Evolutionary conservation across 2,797 vertebrate species (phyloP).

Genomic region (Anguilla obscura): DNA sequence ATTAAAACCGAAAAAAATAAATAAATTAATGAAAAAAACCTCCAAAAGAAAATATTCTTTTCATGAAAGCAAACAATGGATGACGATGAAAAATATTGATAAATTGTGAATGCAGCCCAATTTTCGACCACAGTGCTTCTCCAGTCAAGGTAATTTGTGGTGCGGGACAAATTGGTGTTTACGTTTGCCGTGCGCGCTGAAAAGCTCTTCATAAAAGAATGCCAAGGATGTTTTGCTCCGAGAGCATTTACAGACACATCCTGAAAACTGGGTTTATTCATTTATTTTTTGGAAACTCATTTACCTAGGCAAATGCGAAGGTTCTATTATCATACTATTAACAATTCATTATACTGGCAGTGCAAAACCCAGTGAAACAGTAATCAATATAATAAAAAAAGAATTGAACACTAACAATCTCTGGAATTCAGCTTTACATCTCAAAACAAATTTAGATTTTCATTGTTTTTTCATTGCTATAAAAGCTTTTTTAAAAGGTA

Average conservation of each 20-base stretch:
- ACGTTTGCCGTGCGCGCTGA: not conserved
- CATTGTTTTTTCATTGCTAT: not conserved
- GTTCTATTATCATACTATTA: slow-evolving; percentile 20
- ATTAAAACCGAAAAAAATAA: slow-evolving; percentile 63
- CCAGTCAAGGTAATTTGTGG: slow-evolving; percentile 64
- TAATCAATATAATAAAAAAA: not conserved
- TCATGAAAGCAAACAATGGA: slow-evolving; percentile 72
- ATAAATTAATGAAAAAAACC: slow-evolving; percentile 55
- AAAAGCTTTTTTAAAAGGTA: not conserved
- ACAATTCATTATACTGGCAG: not conserved
- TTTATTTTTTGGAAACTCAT: not conserved
- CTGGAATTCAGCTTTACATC: not conserved
- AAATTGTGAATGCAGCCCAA: slow-evolving; percentile 46
- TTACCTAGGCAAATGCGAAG: not conserved
- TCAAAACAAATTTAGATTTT: not conserved
- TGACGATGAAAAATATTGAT: slow-evolving; percentile 70
- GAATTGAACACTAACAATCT: not conserved
- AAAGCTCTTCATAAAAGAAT: slow-evolving; percentile 13
- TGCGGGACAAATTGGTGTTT: slow-evolving; percentile 44
- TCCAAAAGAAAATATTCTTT: slow-evolving; percentile 67
- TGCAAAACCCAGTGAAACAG: not conserved
- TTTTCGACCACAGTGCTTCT: not conserved
- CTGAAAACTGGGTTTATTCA: not conserved
- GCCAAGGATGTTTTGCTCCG: not conserved
- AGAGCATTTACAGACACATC: not conserved